Evolutionary conservation across 2,113 vertebrate genomes (phyloP), one percentile per base, ranked within the genome.

Genomic region (Hippocampus barbouri): DNA sequence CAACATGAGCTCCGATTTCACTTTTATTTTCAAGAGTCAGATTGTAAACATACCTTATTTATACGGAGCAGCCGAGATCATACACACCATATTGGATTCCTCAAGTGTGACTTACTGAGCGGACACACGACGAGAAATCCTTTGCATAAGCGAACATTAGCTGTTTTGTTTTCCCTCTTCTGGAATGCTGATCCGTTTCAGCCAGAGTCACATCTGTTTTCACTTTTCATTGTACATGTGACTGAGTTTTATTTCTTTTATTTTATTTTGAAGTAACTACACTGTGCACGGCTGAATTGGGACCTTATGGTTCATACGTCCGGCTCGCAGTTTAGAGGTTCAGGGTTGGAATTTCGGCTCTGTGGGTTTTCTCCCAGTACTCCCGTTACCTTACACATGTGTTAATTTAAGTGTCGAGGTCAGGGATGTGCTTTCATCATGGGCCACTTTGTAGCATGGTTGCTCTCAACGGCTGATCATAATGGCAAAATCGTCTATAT

Each of bases 71-170:
- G 61, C 56, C 73, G 59, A 15, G 2, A 21, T 64, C 23, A 2
- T 53, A 25, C 23, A 25, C 3, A 43, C 16, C 30, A 34, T 54
- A 14, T n/a, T 30, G 27, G 27, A 25, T 27, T 66, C 23, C 56
- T 57, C 3, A 20, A 51, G 15, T 49, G 12, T 72, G 34, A 77
- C 77, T 73, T 30, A 27, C 14, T 1, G 5, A 41, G 16, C 57
- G 16, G 69, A 69, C 64, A 18, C 2, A 8, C 11, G 56, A 38
- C 2, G 10, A 2, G 7, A 73, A 43, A 71, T 56, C 83, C 66
- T 30, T 74, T 76, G 61, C 70, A 65, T 70, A 74, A 82, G 23
- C 56, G 34, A 75, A 78, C 79, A 20, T 79, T 47, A 61, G 23
- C 66, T 67, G 45, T 75, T 68, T 62, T 43, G 68, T 38, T 8